phyloP scores from a whole-genome alignment of 2,888 invertebrate species.

The Limulus polyphemus region DNA sequence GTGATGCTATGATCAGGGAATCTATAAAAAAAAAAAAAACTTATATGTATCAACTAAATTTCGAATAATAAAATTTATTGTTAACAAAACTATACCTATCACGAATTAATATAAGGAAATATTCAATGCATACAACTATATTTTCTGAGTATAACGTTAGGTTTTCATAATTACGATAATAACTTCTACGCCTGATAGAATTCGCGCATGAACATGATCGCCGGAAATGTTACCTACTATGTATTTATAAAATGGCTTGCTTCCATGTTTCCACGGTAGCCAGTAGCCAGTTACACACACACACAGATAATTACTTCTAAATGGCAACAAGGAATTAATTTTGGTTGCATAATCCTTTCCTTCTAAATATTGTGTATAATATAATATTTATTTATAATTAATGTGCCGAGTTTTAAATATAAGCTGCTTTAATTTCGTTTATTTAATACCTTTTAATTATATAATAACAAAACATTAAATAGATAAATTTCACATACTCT shows the following conservation, averaged over 20 bases:
- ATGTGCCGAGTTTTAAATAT: neutral
- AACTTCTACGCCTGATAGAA: neutral
- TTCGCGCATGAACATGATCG: no score
- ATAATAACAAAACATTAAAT: neutral
- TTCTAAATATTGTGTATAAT: no score
- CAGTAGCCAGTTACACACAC: no score
- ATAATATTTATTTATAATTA: neutral
- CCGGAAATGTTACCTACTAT: no score
- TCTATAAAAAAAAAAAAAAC: slow-evolving; percentile 38
- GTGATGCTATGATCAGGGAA: slow-evolving; percentile 43
- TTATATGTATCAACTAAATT: neutral
- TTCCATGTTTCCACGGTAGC: no score
- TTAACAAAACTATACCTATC: no score
- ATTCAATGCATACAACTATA: no score
- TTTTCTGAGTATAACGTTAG: neutral
- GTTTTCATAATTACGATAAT: neutral
- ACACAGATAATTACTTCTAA: no score
- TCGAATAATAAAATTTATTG: neutral
- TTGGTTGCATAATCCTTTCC: no score
- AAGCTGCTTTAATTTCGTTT: neutral
- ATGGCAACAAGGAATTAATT: no score
- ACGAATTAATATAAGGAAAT: no score
- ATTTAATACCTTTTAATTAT: neutral
- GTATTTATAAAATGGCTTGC: no score
- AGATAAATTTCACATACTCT: slow-evolving; percentile 12